Evolutionary conservation across 2,113 vertebrate genomes (phyloP), one percentile per base, ranked within the genome.

Genomic region (Mionectes macconnelli): DNA sequence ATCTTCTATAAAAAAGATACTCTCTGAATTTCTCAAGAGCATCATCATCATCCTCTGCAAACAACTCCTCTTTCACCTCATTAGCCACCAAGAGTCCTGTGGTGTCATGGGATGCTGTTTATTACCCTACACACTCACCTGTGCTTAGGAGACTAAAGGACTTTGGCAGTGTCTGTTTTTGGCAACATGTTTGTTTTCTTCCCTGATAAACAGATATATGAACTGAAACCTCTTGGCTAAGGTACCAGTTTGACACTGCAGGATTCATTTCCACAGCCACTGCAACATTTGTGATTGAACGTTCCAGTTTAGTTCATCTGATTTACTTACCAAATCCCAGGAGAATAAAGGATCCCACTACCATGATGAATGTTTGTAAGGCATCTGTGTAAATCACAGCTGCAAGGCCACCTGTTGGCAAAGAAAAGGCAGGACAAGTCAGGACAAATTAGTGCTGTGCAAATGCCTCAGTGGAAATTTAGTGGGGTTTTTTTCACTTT

Each of bases 341-440:
- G 8, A 99, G 98, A 94, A 99, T 98, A 55, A 99, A 97, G 68
- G 99, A 99, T 55, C 99, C 99, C 74, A 99, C 95, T 24, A 99
- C 45, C 99, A 99, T 99, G 95, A 99, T 99, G 40, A 97, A 47
- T 0, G 99, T 99, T 94, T 99, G 99, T 57, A 99, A 93, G 11
- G 99, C 99, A 95, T 99, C 99, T 4, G 99, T 99, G 97, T 99
- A 99, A 96, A 99, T 99, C 93, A 99, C 99, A 49, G 99, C 99
- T 9, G 99, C 99, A 83, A 99, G 96, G 72, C 99, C 99, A 96
- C 99, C 99, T 89, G 84, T 95, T 59, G 79, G 60, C 84, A 62
- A 96, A 80, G 56, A 55, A 72, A 81, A 44, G 35, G 50, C 56
- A 87, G 33, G 37, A 88, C 24, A 93, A 10, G 4, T 94, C 47